phyloP scores from a whole-genome alignment of 2,113 vertebrate species.

The Cynocephalus volans region DNA sequence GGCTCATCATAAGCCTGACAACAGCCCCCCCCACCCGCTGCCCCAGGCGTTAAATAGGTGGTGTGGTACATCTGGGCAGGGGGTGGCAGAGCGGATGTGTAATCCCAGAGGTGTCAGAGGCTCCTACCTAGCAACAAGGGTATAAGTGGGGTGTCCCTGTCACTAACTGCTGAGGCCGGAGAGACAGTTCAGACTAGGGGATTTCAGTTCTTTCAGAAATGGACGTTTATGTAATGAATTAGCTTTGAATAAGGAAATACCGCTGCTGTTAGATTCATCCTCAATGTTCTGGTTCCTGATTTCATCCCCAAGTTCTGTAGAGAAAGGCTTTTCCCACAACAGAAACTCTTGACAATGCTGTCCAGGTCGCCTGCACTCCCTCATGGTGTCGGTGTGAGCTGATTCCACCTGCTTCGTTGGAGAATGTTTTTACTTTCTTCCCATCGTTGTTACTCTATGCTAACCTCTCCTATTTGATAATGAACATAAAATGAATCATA shows the following conservation, averaged over 20 bases:
- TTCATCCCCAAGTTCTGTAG: neutral
- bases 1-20: slow-evolving; percentile 30
- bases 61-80: neutral
- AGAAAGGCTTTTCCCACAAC: neutral
- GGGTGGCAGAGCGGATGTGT: neutral
- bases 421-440: neutral
- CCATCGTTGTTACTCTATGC: neutral
- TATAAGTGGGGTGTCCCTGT: no score
- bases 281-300: neutral
- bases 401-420: neutral
- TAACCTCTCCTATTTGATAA: neutral
- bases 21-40: neutral
- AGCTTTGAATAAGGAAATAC: neutral
- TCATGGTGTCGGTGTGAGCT: neutral
- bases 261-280: neutral
- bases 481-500: neutral
- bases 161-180: neutral
- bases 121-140: neutral
- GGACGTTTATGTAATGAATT: neutral
- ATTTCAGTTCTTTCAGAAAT: neutral
- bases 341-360: no score
- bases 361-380: fast-evolving
- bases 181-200: neutral
- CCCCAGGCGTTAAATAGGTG: neutral
- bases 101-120: neutral